Evolutionary conservation across 2,888 invertebrate genomes (phyloP), one percentile per base, ranked within the genome.

Genomic region (Eilema griseolum): DNA sequence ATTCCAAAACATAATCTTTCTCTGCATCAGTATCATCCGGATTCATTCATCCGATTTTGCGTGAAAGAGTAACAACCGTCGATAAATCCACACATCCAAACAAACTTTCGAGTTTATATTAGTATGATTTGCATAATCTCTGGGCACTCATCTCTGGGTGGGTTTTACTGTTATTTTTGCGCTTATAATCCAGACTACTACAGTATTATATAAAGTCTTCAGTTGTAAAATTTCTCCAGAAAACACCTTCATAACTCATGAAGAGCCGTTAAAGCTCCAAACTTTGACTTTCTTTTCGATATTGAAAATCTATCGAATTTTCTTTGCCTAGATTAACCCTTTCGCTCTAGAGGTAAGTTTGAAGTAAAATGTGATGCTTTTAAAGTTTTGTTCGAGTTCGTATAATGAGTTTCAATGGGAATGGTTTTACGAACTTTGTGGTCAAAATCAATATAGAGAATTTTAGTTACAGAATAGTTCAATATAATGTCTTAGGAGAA

Each of bases 231-330:
- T 66, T 73, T 37, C 10, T 71, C 72, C 64, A 70, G 75, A 74
- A 82, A 81, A 81, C 76, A 80, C n/a, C 33, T 72, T 61, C 75
- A 77, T 81, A 80, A 73, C 66, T 80, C 72, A 67, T 61, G 31
- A 76, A 74, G 74, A 66, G 67, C 41, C 24, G 20, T 33, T 23
- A 31, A 23, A 31, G 16, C 71, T 68, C 63, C 24, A 66, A 66
- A 77, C 74, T 26, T 76, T 57, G 8, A 66, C 69, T 60, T 77
- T 73, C 70, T 78, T 77, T 82, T 73, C 69, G 77, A 81, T 85
- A 85, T 86, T 84, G 83, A 83, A 85, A 86, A 84, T 84, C 85
- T 83, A 86, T 85, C 76, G 85, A 79, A 83, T 82, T 82, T 84
- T 86, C 80, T 80, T 84, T 83, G 84, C 84, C 83, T 85, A 83